These are phyloP conservation scores for Motacilla alba DNA, from an alignment of 2,113 vertebrate species.

Conservation along the genomic window DNA sequence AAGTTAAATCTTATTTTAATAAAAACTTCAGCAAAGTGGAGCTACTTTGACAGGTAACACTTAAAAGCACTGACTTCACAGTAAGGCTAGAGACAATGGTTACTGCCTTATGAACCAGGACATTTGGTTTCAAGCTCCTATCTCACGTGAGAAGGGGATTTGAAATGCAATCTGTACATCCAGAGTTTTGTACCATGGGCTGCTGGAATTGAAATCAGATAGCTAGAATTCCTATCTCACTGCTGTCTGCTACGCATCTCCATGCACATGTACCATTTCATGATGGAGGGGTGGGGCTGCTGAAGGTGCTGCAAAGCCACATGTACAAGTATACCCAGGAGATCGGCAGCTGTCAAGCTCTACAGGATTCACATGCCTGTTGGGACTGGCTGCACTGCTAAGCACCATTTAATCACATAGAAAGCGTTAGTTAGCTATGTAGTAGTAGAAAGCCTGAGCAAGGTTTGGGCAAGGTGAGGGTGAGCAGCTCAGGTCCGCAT, in stretches of 20 bases:
- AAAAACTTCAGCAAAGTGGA: background rate
- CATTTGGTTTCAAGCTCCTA: background rate
- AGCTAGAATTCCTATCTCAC: background rate
- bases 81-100: background rate
- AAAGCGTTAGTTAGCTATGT: background rate
- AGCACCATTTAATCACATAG: background rate
- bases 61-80: background rate
- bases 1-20: background rate
- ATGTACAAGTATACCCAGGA: background rate
- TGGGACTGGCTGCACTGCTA: background rate
- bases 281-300: background rate
- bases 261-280: background rate
- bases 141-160: background rate
- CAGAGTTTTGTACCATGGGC: background rate
- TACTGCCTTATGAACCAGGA: background rate
- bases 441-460: background rate
- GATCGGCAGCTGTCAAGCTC: background rate
- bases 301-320: background rate
- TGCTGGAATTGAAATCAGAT: background rate
- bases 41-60: background rate
- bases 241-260: accelerated
- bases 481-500: background rate
- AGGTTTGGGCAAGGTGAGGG: background rate
- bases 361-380: accelerated
- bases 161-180: background rate